phyloP scores from a whole-genome alignment of 2,113 vertebrate genomes.

The Sprattus sprattus region DNA sequence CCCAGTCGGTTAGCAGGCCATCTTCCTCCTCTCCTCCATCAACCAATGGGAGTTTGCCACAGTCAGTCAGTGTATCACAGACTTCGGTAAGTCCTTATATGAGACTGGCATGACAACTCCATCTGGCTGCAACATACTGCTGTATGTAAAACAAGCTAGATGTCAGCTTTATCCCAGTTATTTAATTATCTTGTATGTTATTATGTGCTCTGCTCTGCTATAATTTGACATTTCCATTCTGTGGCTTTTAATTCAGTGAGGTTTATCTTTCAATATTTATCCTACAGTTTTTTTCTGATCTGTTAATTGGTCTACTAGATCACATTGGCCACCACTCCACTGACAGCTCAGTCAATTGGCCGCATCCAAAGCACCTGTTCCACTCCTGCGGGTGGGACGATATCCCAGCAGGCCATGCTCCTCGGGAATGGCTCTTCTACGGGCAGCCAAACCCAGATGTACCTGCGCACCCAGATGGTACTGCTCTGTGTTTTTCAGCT shows the following conservation, averaged over 20 bases:
- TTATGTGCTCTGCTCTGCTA: no score
- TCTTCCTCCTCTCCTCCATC: slow-evolving; percentile 78
- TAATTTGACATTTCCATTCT: no score
- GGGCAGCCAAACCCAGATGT: slow-evolving; percentile 94
- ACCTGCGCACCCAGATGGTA: slow-evolving; percentile 94
- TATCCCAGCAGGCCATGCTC: slow-evolving; percentile 91
- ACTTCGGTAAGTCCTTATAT: slow-evolving; percentile 76
- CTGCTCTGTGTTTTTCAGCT: slow-evolving; percentile 2
- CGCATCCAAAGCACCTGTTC: slow-evolving; percentile 83
- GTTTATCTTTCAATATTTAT: not conserved
- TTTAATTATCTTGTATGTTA: no score
- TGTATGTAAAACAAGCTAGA: not conserved
- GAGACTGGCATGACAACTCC: not conserved
- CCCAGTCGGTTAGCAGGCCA: slow-evolving; percentile 82
- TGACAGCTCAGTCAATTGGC: slow-evolving; percentile 86
- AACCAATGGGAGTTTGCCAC: slow-evolving; percentile 78
- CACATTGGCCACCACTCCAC: slow-evolving; percentile 84
- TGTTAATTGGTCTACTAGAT: slow-evolving; percentile 68
- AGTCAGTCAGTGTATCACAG: slow-evolving; percentile 81
- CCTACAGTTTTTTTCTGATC: not conserved
- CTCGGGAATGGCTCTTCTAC: slow-evolving; percentile 85
- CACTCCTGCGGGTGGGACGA: slow-evolving; percentile 69
- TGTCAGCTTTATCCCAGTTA: no score
- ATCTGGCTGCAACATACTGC: not conserved
- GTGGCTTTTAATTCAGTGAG: no score